Percentiles rank a stretch among this genome's conserved stretches.
These are phyloP conservation scores for Aix galericulata DNA, from an alignment of 2,113 vertebrate genomes.

Conservation along the genomic window DNA sequence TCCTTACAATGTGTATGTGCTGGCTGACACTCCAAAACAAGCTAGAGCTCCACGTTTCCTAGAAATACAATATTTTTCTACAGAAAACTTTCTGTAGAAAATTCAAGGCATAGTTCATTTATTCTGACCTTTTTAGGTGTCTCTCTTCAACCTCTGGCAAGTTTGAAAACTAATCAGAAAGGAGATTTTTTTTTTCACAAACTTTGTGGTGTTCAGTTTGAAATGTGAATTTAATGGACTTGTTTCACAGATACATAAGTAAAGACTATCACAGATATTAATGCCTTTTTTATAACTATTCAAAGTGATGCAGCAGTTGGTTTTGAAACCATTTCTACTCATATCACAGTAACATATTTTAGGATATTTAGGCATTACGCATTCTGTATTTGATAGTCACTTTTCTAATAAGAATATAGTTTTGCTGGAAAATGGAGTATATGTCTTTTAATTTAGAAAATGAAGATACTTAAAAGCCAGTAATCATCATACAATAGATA, in stretches of 20 bases:
- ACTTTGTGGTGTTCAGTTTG: not conserved
- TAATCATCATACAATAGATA: not conserved
- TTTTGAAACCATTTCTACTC: not conserved
- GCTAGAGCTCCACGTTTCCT: not conserved
- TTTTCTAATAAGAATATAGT: not conserved
- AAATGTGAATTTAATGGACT: not conserved
- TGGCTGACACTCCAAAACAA: not conserved
- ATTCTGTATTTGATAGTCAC: not conserved
- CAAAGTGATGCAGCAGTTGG: not conserved
- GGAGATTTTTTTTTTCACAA: not conserved
- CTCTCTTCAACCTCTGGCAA: not conserved
- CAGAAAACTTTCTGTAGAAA: not conserved
- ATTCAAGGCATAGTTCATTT: not conserved
- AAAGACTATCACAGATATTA: not conserved
- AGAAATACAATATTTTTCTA: not conserved
- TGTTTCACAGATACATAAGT: not conserved
- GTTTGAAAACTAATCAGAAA: not conserved
- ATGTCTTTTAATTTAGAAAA: not conserved
- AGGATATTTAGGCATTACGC: not conserved
- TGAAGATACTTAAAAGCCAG: not conserved
- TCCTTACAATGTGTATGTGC: not conserved
- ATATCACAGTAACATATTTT: not conserved
- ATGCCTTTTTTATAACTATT: not conserved
- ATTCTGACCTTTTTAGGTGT: not conserved
- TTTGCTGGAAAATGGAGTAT: not conserved